A percentile compares a stretch with the other conserved stretches of the same genome.
Conservation (phyloP, 2,797 vertebrate species). For the Naso thynnoides region DNA sequence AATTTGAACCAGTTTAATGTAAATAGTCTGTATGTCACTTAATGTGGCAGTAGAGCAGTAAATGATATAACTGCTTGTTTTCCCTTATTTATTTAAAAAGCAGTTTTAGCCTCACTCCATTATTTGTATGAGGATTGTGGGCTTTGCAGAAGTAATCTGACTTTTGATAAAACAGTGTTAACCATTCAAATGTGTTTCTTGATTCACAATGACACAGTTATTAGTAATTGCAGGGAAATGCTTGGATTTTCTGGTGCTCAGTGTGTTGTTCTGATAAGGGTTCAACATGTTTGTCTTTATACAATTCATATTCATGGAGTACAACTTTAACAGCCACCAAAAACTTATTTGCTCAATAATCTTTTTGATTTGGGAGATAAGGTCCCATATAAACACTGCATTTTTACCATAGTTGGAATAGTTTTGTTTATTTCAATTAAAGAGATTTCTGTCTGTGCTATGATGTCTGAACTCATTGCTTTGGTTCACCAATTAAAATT, state of each 20-base stretch:
- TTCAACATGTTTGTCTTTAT: not conserved
- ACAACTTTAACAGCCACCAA: not conserved
- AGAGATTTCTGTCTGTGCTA: constrained; percentile 6
- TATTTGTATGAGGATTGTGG: not conserved
- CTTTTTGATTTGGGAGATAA: not conserved
- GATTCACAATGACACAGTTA: not conserved
- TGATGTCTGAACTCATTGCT: too few species aligned
- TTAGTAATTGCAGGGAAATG: not conserved
- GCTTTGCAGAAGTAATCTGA: too few species aligned
- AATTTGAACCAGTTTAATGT: constrained; percentile 3
- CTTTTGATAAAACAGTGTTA: not conserved
- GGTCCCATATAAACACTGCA: not conserved
- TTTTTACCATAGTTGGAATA: not conserved
- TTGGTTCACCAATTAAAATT: too few species aligned
- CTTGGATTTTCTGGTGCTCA: not conserved
- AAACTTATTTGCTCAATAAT: not conserved
- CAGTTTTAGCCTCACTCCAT: not conserved
- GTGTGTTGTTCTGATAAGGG: not conserved
- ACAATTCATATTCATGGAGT: not conserved
- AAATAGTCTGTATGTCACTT: not conserved
- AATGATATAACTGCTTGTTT: constrained; percentile 6
- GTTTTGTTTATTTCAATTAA: constrained; percentile 1
- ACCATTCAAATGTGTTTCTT: not conserved
- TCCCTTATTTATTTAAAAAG: not conserved
- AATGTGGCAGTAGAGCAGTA: not conserved